Conservation (phyloP, 2,888 invertebrate genomes). For the Gortyna flavago region DNA sequence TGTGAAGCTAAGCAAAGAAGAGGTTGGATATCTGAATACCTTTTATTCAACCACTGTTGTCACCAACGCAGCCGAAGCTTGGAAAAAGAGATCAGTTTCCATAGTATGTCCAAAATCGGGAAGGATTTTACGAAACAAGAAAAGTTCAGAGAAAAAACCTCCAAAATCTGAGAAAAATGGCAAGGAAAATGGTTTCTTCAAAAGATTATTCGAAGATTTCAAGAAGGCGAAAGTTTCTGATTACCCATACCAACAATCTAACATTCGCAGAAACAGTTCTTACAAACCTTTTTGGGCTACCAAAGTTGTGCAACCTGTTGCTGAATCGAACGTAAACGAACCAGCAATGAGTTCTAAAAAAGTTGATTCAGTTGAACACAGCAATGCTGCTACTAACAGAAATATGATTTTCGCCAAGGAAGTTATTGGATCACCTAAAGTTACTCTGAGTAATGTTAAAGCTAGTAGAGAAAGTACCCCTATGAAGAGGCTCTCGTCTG, state of each 20-base stretch:
- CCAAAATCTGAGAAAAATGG: conserved; percentile 53
- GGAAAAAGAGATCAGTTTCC: conserved; percentile 82
- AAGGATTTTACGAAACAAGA: conserved; percentile 73
- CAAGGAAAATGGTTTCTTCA: conserved; percentile 72
- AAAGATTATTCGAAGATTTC: conserved; percentile 79
- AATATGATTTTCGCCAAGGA: conserved; percentile 70
- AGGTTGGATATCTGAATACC: conserved; percentile 76
- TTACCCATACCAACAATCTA: conserved; percentile 79
- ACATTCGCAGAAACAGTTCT: conserved; percentile 77
- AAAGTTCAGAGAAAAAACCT: conserved; percentile 36
- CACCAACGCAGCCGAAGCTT: conserved; percentile 72
- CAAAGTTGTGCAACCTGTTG: conserved; percentile 69
- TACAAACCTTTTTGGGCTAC: conserved; percentile 86
- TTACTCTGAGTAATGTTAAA: conserved; percentile 60
- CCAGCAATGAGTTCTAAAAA: conserved; percentile 46
- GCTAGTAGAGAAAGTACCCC: conserved; percentile 49
- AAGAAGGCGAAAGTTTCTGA: conserved; percentile 82
- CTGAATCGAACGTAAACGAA: conserved; percentile 40
- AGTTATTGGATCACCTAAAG: conserved; percentile 71
- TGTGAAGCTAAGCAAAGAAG: conserved; percentile 77
- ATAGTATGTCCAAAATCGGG: conserved; percentile 84
- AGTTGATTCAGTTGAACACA: conserved; percentile 62
- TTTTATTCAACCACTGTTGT: conserved; percentile 73
- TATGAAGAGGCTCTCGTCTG: conserved; percentile 69
- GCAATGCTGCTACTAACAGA: conserved; percentile 69